Base-by-base conservation (phyloP, 2,888 invertebrate genomes). In the Melieria omissa region DNA sequence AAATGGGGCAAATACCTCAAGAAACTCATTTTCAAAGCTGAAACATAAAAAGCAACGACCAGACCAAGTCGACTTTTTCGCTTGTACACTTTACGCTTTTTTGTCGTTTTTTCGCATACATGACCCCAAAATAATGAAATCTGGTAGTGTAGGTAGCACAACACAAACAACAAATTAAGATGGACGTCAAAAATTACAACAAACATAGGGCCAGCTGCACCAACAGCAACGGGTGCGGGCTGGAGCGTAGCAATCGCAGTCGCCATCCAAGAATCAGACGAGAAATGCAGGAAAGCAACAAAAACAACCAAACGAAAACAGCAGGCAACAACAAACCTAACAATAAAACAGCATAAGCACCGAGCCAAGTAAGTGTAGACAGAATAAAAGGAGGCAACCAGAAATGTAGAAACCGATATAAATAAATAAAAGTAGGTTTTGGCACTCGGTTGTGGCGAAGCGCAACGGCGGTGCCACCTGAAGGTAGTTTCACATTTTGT, bases 81-180 rank as follows among this genome's bases (percentile, higher is more conserved):
- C 29, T 10, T 49, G 3, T 49, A 49, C 12, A 49, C 12, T 49
- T 49, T 3, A 12, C 49, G 12, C 49, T 10, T 3, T 10, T 3
- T 10, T 49, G 12, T 3, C 12, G 12, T 49, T 10, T 49, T 10
- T 12, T 10, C 12, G 46, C 44, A 47, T 45, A 47, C 44, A 57
- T 60, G 16, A 42, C 57, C 57, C 57, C 57, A 55, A 55, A 55
- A 55, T n/a, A 10, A 49, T 10, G 49, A 9, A 49, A 49, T 12
- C 9, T 49, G 49, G 10, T 10, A 10, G 49, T 10, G 12, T 9
- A 49, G 12, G 12, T 49, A 12, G 49, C 10, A 49, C 10, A 49
- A 49, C 49, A 49, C 49, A 49, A 49, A 49, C 12, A 12, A 49
- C 9, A 49, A 12, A 49, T 9, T 49, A 9, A 49, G 49, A 49